Evolutionary conservation across 2,113 vertebrate genomes (phyloP).

Genomic region (Isichthys henryi): DNA sequence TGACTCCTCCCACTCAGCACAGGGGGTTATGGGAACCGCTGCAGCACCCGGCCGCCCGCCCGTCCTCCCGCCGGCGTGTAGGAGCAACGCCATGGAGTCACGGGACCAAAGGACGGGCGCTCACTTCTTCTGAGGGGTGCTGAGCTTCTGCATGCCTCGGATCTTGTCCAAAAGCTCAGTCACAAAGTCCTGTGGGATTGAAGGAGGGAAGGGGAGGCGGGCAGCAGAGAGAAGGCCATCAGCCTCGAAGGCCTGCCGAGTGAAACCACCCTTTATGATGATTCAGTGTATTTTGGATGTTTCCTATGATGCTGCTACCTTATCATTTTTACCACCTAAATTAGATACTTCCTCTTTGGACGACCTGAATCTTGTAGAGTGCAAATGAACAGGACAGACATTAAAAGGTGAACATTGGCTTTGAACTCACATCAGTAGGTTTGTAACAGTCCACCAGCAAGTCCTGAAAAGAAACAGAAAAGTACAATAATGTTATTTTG

Average conservation of each 20-base stretch:
- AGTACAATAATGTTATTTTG: background rate
- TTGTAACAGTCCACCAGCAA: constrained; percentile 85
- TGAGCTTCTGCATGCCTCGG: constrained; percentile 89
- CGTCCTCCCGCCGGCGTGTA: background rate
- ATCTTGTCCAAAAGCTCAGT: constrained; percentile 82
- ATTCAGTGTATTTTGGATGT: background rate
- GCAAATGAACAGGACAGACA: background rate
- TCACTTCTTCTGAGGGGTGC: constrained; percentile 87
- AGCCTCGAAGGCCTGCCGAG: background rate
- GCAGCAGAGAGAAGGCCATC: background rate
- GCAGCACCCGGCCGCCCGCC: background rate
- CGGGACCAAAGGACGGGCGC: constrained; percentile 19
- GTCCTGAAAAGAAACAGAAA: constrained; percentile 55
- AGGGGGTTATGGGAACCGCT: constrained; percentile 10
- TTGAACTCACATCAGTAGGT: constrained; percentile 77
- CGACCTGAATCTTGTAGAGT: background rate
- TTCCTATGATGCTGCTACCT: background rate
- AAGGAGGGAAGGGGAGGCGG: background rate
- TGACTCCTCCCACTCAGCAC: background rate
- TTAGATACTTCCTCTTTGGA: background rate
- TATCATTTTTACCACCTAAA: constrained; percentile 2
- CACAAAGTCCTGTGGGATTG: constrained; percentile 67
- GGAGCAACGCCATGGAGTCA: constrained; percentile 22
- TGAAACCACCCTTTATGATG: background rate
- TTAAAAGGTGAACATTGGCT: background rate